Evolutionary conservation across 2,113 vertebrate genomes (phyloP).

Genomic region (Oriolus oriolus): DNA sequence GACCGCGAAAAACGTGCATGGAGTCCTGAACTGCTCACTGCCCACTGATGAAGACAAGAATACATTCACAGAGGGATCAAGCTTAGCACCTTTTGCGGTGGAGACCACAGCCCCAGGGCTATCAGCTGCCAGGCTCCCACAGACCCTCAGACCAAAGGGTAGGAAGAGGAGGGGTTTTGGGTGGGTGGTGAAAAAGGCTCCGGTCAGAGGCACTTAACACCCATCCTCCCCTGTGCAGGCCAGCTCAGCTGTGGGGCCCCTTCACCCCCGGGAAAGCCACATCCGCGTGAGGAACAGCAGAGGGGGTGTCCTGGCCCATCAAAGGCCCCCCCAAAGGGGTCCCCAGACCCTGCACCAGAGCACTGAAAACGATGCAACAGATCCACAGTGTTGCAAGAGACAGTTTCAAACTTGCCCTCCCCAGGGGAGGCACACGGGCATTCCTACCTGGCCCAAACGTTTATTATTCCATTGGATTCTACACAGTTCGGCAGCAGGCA

Average conservation of each 20-base stretch:
- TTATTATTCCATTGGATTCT: neutral
- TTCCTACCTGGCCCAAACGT: neutral
- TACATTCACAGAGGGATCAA: neutral
- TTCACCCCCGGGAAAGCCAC: neutral
- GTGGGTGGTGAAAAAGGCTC: neutral
- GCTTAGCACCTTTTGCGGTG: neutral
- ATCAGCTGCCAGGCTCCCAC: neutral
- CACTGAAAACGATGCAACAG: neutral
- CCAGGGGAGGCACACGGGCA: neutral
- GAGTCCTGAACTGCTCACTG: neutral
- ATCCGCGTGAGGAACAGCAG: fast-evolving
- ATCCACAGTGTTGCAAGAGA: too few species aligned
- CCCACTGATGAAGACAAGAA: neutral
- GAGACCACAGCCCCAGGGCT: neutral
- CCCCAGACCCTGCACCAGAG: neutral
- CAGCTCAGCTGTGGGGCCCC: neutral
- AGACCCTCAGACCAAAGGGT: neutral
- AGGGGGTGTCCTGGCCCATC: neutral
- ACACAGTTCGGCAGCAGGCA: too few species aligned
- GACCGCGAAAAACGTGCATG: neutral
- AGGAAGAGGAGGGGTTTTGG: neutral
- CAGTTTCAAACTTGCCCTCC: fast-evolving
- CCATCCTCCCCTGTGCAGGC: neutral
- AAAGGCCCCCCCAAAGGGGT: neutral
- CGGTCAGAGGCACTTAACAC: neutral